Conservation (phyloP, 2,113 vertebrate genomes). For the Pristiophorus japonicus region DNA sequence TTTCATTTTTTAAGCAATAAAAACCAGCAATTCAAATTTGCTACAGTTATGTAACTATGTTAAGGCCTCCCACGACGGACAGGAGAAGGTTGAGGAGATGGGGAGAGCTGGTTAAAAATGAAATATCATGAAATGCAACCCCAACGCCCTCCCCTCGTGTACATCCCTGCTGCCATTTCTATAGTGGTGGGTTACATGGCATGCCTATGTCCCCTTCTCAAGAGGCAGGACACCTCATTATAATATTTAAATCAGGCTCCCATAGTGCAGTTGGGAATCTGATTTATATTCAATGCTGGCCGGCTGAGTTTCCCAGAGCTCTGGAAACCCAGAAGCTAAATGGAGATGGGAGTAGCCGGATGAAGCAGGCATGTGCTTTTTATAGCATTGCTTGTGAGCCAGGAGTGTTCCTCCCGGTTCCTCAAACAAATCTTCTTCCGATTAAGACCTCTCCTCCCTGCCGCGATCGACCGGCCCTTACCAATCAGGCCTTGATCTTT, state of each 20-base stretch:
- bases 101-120: no score
- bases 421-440: neutral
- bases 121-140: no score
- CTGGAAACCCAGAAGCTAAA: no score
- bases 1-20: neutral
- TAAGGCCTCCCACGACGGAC: neutral
- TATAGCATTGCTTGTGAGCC: neutral
- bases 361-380: neutral
- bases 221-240: neutral
- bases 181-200: no score
- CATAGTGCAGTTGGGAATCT: neutral
- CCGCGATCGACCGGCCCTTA: neutral
- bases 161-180: no score
- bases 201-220: no score
- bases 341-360: neutral
- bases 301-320: neutral
- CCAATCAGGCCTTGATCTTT: neutral
- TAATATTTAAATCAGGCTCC: neutral
- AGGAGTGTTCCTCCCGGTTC: neutral
- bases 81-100: neutral
- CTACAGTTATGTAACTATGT: neutral
- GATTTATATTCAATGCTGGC: neutral
- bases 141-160: no score
- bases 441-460: neutral
- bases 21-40: no score